Evolutionary conservation across 1,140 invertebrate species (phyloP).

Genomic region (Littorina saxatilis): DNA sequence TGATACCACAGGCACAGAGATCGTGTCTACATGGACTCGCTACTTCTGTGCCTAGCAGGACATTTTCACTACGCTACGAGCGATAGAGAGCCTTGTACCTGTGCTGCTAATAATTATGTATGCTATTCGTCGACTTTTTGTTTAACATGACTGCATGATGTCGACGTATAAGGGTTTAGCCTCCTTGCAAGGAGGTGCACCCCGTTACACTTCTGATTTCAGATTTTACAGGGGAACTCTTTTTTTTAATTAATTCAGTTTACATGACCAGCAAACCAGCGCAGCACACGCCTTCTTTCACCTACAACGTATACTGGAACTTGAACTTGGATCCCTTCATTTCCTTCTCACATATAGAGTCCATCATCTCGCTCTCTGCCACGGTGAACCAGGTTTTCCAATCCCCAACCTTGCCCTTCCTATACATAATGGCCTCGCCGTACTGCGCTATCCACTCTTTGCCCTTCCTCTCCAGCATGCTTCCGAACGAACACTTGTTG

Average conservation of each 20-base stretch:
- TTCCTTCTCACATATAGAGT: slow-evolving; percentile 34
- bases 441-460: slow-evolving; percentile 18
- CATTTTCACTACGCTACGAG: no score
- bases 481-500: background rate
- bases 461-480: slow-evolving; percentile 22
- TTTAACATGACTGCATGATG: no score
- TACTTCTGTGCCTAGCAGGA: no score
- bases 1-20: no score
- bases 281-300: no score
- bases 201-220: background rate
- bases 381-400: slow-evolving; percentile 58
- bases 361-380: slow-evolving; percentile 48
- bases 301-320: slow-evolving; percentile 51
- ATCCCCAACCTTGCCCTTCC: slow-evolving; percentile 51
- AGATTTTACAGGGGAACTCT: background rate
- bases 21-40: no score
- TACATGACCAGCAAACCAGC: no score
- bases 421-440: slow-evolving; percentile 31
- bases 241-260: background rate
- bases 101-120: no score
- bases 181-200: background rate
- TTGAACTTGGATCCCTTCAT: slow-evolving; percentile 42
- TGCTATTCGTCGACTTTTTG: no score
- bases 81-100: no score
- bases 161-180: no score